phyloP scores from a whole-genome alignment of 1,140 invertebrate species.

The Neotoxoptera formosana region DNA sequence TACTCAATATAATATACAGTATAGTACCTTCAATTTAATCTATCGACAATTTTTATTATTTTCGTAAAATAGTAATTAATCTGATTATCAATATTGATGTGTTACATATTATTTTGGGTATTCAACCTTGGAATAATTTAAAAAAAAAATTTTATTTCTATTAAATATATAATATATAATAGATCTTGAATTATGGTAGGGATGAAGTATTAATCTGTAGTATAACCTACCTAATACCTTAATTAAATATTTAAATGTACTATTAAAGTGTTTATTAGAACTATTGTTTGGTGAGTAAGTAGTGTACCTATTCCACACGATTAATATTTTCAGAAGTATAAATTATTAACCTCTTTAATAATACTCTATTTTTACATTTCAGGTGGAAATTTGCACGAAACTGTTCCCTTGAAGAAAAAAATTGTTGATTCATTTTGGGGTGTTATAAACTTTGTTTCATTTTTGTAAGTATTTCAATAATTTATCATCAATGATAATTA shows the following conservation, averaged over 20 bases:
- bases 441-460: constrained; percentile 43
- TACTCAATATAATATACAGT: background rate
- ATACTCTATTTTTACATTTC: background rate
- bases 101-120: background rate
- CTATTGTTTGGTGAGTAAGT: background rate
- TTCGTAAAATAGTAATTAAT: background rate
- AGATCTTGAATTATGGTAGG: background rate
- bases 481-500: background rate
- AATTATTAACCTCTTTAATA: background rate
- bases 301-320: background rate
- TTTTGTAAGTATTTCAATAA: constrained; percentile 27
- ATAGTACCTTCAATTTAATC: background rate
- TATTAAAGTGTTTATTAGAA: background rate
- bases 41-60: background rate
- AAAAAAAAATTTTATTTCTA: background rate
- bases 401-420: constrained; percentile 46
- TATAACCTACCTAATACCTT: background rate
- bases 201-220: too few species aligned
- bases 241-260: background rate
- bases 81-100: too few species aligned
- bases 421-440: constrained; percentile 39
- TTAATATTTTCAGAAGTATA: background rate
- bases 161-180: background rate
- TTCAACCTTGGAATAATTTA: background rate
- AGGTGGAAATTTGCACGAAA: constrained; percentile 40